Evolutionary conservation across 2,888 invertebrate genomes (phyloP), one percentile per base, ranked within the genome.

Genomic region (Quadroppia sp.): DNA sequence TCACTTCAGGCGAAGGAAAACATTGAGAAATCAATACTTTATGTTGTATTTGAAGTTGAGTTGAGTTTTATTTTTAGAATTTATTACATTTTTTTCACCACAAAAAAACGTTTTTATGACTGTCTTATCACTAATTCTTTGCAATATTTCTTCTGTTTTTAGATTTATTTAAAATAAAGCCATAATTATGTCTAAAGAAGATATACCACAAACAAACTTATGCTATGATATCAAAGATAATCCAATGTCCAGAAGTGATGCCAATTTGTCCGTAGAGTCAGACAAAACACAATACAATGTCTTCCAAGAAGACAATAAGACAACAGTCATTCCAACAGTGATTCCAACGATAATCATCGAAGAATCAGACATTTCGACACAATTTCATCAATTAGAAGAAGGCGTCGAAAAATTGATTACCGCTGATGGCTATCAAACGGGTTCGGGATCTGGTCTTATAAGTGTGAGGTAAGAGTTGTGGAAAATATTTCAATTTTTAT

Each of bases 341-440:
- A 64, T 64, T 3, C 64, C 64, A n/a, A 64, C 64, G 11, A 64
- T 64, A 64, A 64, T 64, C 25, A 40, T 64, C n/a, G 64, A 64
- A 17, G 64, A 64, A 20, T 40, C 36, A 13, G 64, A 64, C 20
- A 36, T 36, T n/a, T 64, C 64, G 40, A 20, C 36, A 20, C 64
- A 64, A 30, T 64, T 64, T 17, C 64, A 64, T 30, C 28, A 64
- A n/a, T 64, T 64, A 40, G 64, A 64, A 36, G 64, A 64, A 64
- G 64, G 64, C 36, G 64, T 64, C 40, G 64, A 36, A 32, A 64
- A 64, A 64, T 64, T 64, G 64, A 64, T 64, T 36, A 64, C 64
- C 20, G 40, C 64, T 64, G 64, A 64, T 64, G 64, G 64, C 40
- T 36, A 20, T 40, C 36, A 40, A 7, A 17, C 36, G n/a, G 40